Conservation (phyloP, 2,113 vertebrate species). For the Serinus canaria region DNA sequence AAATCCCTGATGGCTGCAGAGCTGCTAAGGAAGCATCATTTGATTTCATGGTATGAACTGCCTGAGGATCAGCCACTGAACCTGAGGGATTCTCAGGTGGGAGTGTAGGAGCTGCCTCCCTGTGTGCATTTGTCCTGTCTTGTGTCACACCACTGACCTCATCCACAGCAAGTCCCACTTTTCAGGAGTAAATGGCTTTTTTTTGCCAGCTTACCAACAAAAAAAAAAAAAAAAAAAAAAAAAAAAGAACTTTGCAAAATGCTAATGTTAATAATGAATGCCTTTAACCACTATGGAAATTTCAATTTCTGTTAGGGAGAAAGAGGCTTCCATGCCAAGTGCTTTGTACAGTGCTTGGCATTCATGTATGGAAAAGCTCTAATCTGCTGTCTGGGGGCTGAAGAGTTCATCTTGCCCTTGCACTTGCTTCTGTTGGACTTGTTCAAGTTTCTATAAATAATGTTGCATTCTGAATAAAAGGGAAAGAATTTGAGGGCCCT, state of each 20-base stretch:
- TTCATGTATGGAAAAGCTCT: background rate
- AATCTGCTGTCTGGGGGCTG: background rate
- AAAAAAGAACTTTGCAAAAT: background rate
- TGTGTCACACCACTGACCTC: background rate
- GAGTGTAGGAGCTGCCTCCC: background rate
- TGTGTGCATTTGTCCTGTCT: background rate
- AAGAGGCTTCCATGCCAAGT: background rate
- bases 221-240: background rate
- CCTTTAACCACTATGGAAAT: background rate
- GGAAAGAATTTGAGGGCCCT: background rate
- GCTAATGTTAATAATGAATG: background rate
- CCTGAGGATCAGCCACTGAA: background rate
- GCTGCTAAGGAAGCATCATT: conserved; percentile 5
- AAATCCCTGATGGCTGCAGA: background rate
- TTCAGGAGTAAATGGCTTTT: background rate
- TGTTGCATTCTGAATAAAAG: background rate
- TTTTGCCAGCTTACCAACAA: background rate
- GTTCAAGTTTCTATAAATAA: background rate
- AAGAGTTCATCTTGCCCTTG: background rate
- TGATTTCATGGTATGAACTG: background rate
- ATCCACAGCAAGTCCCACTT: background rate
- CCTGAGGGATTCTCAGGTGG: background rate
- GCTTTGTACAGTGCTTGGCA: background rate
- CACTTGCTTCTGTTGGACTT: background rate
- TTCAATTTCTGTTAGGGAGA: background rate